Base-by-base conservation (phyloP, 2,888 invertebrate species). In the Sarcophaga subvicina region DNA sequence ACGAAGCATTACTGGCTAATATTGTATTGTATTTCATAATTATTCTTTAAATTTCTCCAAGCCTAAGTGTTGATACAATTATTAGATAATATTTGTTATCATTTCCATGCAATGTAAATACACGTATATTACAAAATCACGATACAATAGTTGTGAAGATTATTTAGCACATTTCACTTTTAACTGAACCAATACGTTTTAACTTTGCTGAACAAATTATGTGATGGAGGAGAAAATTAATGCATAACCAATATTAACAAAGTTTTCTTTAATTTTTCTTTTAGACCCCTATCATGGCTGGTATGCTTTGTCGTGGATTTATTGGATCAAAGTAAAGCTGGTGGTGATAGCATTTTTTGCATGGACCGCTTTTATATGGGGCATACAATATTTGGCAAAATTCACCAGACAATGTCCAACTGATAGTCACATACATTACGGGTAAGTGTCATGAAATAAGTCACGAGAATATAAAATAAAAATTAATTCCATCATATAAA, bases 301-400 rank as follows among this genome's bases (percentile, higher is more conserved):
- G 84, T 89, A 91, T 71, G 91, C 93, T 6, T 79, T 93, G 70
- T 92, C 91, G 0, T 91, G 93, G 84, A 91, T 93, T 70, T 93
- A 93, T 77, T 93, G 92, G 91, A 90, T 93, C 37, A 93, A 93
- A 90, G 92, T 93, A 20, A 93, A 93, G 88, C 89, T 93, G 45
- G 90, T 93, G 4, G 90, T 93, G 22, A 91, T 93, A 4, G 91
- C 92, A n/a, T 93, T 93, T 88, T 91, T 93, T 87, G 89, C 93
- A 73, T 93, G 93, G 14, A 91, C 92, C 20, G 92, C 93, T 2
- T 89, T 93, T 63, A 92, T 92, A 25, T 89, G 91, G 90, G 92
- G 91, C 3, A 86, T 92, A 70, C 90, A 91, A 37, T 92, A 93
- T 78, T 88, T 91, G n/a, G 89, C 88, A 88, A 90, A 91, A 71